Evolutionary conservation across 2,797 vertebrate species (phyloP), one percentile per base, ranked within the genome.

Genomic region (Dallia pectoralis): DNA sequence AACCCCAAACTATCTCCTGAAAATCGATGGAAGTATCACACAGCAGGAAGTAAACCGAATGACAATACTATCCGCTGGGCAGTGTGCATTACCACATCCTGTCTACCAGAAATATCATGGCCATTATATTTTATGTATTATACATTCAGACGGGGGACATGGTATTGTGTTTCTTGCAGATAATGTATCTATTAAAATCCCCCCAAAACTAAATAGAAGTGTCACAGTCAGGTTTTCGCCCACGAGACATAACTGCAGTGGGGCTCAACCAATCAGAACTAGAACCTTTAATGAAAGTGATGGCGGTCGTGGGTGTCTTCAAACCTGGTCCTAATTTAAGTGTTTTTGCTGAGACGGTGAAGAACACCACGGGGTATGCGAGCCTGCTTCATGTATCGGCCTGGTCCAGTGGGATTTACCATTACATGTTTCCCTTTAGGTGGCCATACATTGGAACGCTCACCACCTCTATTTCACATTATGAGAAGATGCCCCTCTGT

Each of bases 41-140:
- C 67, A 49, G 29, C 47, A 27, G 4, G 47, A 22, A 15, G 19
- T 75, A 75, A 82, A 82, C 40, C 82, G 75, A 69, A 61, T 62
- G 25, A 29, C 59, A 62, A 62, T 27, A 29, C 27, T 29, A 3
- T 29, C 25, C 27, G 59, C 19, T 47, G 63, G 76, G 49, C 25
- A 30, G 16, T 15, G 29, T 32, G 63, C 15, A 56, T 56, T 56
- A 56, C n/a, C 51, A 53, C n/a, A 22, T 53, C 19, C n/a, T 53
- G 51, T 22, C n/a, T 56, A 51, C 18, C 48, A n/a, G n/a, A n/a
- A n/a, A n/a, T n/a, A n/a, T n/a, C n/a, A n/a, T n/a, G n/a, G n/a
- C 36, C 4, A 40, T 40, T 40, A 40, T 40, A 22, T 8, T 19
- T n/a, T 22, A 11, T 8, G 9, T 19, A 22, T 9, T 0, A 2